These are phyloP conservation scores for Schizaphis graminum DNA, from an alignment of 2,888 invertebrate species.

Conservation along the genomic window DNA sequence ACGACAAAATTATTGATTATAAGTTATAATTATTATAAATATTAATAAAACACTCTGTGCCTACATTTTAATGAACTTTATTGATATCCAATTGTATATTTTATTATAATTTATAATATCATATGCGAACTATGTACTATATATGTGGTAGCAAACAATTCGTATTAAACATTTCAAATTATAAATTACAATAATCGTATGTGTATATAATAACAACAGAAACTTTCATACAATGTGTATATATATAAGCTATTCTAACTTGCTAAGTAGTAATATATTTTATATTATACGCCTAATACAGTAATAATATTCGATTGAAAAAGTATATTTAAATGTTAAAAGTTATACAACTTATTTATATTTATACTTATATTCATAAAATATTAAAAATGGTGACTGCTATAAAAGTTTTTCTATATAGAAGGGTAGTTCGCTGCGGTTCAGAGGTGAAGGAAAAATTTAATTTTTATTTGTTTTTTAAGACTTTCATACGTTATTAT, in stretches of 20 bases:
- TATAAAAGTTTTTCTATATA: not conserved
- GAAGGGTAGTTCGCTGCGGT: not conserved
- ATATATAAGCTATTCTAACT: not conserved
- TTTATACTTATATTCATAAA: not conserved
- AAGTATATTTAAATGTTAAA: too few species aligned
- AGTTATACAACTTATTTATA: too few species aligned
- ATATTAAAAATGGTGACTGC: not conserved
- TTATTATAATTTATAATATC: not conserved
- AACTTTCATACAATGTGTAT: not conserved
- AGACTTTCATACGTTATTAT: not conserved
- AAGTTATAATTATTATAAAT: not conserved
- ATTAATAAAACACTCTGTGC: not conserved
- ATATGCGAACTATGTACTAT: not conserved
- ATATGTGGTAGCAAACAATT: not conserved
- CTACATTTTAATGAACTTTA: not conserved
- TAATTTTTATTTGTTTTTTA: not conserved
- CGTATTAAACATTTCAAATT: not conserved
- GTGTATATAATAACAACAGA: not conserved
- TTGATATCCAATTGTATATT: not conserved
- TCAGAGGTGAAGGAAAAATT: not conserved
- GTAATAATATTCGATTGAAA: too few species aligned
- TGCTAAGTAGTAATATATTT: not conserved
- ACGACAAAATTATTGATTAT: too few species aligned
- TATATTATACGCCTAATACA: not conserved
- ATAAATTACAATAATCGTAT: not conserved